Percentiles rank a stretch among this genome's conserved stretches.
phyloP scores from a whole-genome alignment of 92 coral and sea anemone species.

The Parazoanthus atlanticus region DNA sequence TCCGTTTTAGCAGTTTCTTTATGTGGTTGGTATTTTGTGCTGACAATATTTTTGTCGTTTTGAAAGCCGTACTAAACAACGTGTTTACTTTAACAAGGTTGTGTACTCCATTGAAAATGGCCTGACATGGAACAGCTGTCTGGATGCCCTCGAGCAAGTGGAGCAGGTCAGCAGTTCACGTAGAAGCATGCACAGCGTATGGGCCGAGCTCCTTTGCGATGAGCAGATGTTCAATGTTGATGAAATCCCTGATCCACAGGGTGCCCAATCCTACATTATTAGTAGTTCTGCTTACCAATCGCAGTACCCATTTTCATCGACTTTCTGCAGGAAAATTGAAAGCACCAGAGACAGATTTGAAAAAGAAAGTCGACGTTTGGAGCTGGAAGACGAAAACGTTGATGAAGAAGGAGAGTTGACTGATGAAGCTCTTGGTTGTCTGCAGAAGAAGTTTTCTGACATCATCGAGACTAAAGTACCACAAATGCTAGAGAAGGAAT shows the following conservation, averaged over 20 bases:
- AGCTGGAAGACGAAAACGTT: conserved; percentile 13
- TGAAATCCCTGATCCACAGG: conserved; percentile 61
- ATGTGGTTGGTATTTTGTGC: background rate
- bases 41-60: background rate
- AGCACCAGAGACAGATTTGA: conserved; percentile 29
- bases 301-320: conserved; percentile 38
- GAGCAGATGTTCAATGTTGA: conserved; percentile 50
- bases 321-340: conserved; percentile 42
- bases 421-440: background rate
- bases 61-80: background rate
- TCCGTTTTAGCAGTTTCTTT: background rate
- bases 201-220: conserved; percentile 39
- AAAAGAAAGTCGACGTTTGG: conserved; percentile 23
- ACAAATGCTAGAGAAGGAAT: conserved; percentile 31
- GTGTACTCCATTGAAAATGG: conserved; percentile 37
- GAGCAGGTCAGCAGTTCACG: background rate
- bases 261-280: conserved; percentile 56
- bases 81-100: conserved; percentile 13
- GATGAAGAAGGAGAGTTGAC: conserved; percentile 21
- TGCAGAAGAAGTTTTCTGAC: background rate
- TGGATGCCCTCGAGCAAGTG: background rate
- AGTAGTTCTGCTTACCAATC: conserved; percentile 26
- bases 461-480: conserved; percentile 10
- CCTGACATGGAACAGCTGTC: conserved; percentile 11
- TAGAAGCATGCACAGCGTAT: background rate